Evolutionary conservation across 2,113 vertebrate species (phyloP).

Genomic region (Gasterosteus aculeatus): DNA sequence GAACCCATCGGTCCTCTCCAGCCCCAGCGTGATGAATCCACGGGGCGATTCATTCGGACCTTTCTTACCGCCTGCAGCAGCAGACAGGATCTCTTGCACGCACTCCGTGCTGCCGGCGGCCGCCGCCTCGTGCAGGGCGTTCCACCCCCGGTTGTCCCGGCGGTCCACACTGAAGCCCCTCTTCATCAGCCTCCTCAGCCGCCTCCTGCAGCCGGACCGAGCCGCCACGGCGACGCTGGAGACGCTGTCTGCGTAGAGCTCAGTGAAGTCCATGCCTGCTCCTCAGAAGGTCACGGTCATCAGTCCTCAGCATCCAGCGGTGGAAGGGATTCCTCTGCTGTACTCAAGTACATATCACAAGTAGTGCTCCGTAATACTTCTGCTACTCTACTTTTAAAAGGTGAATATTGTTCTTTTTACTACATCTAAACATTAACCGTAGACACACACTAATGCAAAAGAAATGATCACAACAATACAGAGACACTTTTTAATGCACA

Average conservation of each 20-base stretch:
- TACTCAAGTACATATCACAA: not conserved
- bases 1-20: not conserved
- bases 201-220: constrained; percentile 79
- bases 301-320: not conserved
- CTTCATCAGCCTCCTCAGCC: constrained; percentile 83
- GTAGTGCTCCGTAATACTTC: not conserved
- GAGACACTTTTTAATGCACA: not conserved
- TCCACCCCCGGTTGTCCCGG: constrained; percentile 94
- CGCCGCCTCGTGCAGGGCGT: constrained; percentile 91
- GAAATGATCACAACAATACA: not conserved
- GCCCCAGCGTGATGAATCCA: not conserved
- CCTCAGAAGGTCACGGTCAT: not conserved
- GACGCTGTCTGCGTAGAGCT: constrained; percentile 88
- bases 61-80: constrained; percentile 65
- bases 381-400: not conserved
- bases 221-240: constrained; percentile 87
- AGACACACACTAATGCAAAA: not conserved
- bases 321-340: not conserved
- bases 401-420: not conserved
- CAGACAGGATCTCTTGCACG: constrained; percentile 79
- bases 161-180: constrained; percentile 84
- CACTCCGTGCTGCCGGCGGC: constrained; percentile 84
- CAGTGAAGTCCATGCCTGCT: constrained; percentile 89
- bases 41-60: too few species aligned
- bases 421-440: not conserved